These are phyloP conservation scores for Poecile montanus DNA, from an alignment of 2,797 vertebrate genomes.

Conservation along the genomic window DNA sequence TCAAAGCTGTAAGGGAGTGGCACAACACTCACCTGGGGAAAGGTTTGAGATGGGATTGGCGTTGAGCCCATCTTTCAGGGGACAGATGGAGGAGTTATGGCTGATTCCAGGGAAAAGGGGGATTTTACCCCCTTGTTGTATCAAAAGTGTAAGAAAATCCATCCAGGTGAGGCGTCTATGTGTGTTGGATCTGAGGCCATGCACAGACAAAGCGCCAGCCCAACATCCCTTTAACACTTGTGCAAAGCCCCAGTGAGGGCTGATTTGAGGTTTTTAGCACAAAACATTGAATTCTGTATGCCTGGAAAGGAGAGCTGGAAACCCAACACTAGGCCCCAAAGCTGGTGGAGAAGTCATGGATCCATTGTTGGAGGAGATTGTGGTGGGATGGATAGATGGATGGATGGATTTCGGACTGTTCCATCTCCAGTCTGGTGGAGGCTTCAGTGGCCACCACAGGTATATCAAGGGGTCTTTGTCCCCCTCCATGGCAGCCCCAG, in stretches of 20 bases:
- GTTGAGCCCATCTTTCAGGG: background rate
- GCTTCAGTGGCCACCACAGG: fast-evolving
- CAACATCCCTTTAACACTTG: fast-evolving
- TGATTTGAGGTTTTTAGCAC: background rate
- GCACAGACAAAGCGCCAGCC: fast-evolving
- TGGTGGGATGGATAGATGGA: background rate
- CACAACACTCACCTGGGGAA: background rate
- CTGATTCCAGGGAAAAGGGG: background rate
- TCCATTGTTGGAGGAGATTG: background rate
- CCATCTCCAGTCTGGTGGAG: background rate
- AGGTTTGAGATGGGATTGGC: background rate
- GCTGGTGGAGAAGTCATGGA: background rate
- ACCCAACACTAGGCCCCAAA: fast-evolving
- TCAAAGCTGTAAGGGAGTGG: fast-evolving
- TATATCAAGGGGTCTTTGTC: background rate
- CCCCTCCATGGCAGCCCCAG: background rate
- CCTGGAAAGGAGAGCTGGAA: background rate
- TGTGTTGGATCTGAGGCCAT: background rate
- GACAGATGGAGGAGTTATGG: fast-evolving
- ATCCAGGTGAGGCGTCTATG: background rate
- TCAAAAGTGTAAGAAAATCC: background rate
- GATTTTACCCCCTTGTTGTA: background rate
- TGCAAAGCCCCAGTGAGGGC: background rate
- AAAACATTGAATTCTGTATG: background rate
- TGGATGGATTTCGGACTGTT: background rate